Percentiles rank a stretch among this genome's conserved stretches.
Conservation (phyloP, 2,113 vertebrate genomes). For the Pithys albifrons region DNA sequence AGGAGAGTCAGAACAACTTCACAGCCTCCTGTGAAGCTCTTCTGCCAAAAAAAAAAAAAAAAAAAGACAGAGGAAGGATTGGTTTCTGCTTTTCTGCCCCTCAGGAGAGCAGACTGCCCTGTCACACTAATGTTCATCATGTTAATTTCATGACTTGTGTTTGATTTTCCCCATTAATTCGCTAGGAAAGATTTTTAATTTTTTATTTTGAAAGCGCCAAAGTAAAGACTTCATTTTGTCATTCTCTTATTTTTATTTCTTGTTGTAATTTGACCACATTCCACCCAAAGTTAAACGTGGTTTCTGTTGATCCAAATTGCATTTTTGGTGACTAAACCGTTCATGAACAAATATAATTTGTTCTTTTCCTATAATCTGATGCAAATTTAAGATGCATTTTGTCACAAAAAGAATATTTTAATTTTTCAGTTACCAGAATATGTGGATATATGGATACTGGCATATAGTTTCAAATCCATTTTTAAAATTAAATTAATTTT, state of each 20-base stretch:
- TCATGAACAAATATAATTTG: background rate
- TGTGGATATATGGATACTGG: background rate
- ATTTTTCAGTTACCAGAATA: background rate
- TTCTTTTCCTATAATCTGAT: background rate
- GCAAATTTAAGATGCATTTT: background rate
- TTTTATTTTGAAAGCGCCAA: background rate
- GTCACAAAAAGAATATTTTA: background rate
- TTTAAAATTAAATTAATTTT: background rate
- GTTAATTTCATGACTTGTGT: background rate
- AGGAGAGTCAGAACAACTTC: background rate
- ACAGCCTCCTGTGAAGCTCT: background rate
- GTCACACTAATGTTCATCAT: background rate
- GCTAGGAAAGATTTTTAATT: background rate
- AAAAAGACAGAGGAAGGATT: background rate
- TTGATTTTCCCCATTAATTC: background rate
- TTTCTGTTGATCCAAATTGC: background rate
- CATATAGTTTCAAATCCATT: background rate
- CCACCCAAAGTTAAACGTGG: background rate
- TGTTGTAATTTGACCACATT: background rate
- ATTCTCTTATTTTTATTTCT: background rate
- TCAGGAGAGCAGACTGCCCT: background rate
- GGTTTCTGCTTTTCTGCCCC: background rate
- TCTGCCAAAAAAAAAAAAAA: background rate
- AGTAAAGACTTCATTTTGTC: background rate
- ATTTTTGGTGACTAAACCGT: background rate